Conservation (phyloP, 2,888 invertebrate genomes). For the Athrips mouffetella region DNA sequence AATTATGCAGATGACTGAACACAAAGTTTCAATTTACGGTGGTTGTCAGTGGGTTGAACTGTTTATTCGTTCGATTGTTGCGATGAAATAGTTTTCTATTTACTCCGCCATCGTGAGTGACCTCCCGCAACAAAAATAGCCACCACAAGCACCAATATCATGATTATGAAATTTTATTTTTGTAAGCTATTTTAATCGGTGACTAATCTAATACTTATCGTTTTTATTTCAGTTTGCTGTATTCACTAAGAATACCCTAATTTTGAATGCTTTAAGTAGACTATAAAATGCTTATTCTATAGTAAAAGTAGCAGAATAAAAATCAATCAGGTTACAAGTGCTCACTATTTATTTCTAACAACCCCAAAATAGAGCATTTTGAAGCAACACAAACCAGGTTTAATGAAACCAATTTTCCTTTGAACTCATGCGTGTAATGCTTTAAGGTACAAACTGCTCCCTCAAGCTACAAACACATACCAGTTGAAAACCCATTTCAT, state of each 20-base stretch:
- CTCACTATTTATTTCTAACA: no score
- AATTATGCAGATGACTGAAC: no score
- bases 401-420: neutral
- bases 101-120: neutral
- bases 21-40: no score
- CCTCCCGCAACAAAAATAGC: constrained; percentile 43
- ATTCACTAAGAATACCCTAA: no score
- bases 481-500: constrained; percentile 4
- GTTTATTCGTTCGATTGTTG: neutral
- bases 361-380: no score
- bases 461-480: neutral
- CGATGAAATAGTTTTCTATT: neutral
- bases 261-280: no score
- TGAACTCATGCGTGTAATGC: neutral
- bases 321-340: no score
- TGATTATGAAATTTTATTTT: constrained; percentile 44
- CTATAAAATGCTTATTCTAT: no score
- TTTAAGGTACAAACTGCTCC: neutral
- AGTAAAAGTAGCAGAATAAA: no score
- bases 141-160: no score
- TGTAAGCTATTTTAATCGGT: constrained; percentile 26
- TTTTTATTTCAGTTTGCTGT: constrained; percentile 24
- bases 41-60: neutral
- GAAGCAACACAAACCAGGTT: no score
- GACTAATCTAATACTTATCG: constrained; percentile 26